Evolutionary conservation across 2,888 invertebrate genomes (phyloP), one percentile per base, ranked within the genome.

Genomic region (Phengaris alcon): DNA sequence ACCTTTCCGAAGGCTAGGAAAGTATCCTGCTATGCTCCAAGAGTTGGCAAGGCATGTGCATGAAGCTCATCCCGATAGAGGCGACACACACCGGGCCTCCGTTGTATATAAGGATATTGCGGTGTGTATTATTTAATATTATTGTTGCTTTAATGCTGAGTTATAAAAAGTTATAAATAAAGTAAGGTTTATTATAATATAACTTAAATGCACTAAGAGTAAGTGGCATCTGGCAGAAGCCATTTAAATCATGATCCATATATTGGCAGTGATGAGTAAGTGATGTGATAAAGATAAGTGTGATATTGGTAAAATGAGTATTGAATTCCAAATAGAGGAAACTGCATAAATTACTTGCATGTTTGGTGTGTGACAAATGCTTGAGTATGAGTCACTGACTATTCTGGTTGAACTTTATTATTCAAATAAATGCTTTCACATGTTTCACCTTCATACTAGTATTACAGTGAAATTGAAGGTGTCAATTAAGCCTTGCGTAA

Each of bases 41-140:
- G 99, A 99, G 87, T 91, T 99, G 78, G 99, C 99, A 82, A 94
- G 99, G 77, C 99, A 99, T 86, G 97, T 99, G 75, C 98, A 98
- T 88, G 98, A 98, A 87, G 97, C 96, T 80, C 99, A 99, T 89
- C 96, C 97, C 0, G 99, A 99, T 88, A 95, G 99, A 80, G 99
- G 99, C 0, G 99, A 99, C 86, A 98, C 99, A 0, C 99, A 99
- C 88, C 95, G 99, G 79, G 98, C 99, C 68, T 97, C 98, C 79
- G 96, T 96, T 80, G 97, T 99, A 57, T 99, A 97, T 87, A 97
- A 98, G 88, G 99, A 99, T 83, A 97, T 99, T 84, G 97, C 98
- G 81, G 98, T 98, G 91, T 95, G 96, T 79, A 46, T 54, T 48
- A 70, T 77, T 69, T 22, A 22, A 22, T 22, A 22, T 22, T 22